Base-by-base conservation (phyloP, 1,140 invertebrate species). In the Probaryconus sp. region DNA sequence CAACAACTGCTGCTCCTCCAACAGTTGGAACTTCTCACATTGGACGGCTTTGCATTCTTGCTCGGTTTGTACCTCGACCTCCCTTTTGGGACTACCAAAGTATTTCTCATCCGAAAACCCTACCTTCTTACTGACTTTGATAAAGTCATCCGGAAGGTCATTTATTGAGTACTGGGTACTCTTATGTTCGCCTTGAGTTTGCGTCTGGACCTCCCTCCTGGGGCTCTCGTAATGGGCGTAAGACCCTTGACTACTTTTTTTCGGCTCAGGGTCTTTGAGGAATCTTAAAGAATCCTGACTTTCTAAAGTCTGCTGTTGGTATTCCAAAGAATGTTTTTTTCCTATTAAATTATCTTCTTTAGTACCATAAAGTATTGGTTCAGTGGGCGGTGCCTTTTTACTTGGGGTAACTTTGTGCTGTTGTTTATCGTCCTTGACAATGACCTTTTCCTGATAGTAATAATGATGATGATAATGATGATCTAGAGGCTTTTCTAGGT, bases 171-270 rank as follows among this genome's bases (percentile, higher is more conserved):
- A 86, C 60, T 86, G 85, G 1, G 83, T 81, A 4, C 78, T 78
- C 17, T 86, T 86, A 40, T 79, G 76, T 55, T 86, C 84, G 0
- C 82, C 84, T 11, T 85, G 83, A 0, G 84, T 86, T 18, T 86
- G 84, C 0, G 84, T 86, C 14, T 85, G 48, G 2, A 82, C 83
- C 28, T 85, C 83, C 6, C 58, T 79, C 3, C 63, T 68, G 0
- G 82, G 84, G 14, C 83, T 85, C 1, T 56, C 64, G 14, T 37
- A 64, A 33, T 60, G 17, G 47, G 5, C 7, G 5, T 3, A 24
- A 4, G 7, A 24, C 33, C 33, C 13, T n/a, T n/a, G n/a, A n/a
- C n/a, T n/a, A n/a, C n/a, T 1, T 38, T 4, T 43, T 10, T 18
- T 3, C 3, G 17, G 2, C 16, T 50, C 18, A 48, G 18, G 43